phyloP scores from a whole-genome alignment of 2,888 invertebrate species.

The Leucozona laternaria region DNA sequence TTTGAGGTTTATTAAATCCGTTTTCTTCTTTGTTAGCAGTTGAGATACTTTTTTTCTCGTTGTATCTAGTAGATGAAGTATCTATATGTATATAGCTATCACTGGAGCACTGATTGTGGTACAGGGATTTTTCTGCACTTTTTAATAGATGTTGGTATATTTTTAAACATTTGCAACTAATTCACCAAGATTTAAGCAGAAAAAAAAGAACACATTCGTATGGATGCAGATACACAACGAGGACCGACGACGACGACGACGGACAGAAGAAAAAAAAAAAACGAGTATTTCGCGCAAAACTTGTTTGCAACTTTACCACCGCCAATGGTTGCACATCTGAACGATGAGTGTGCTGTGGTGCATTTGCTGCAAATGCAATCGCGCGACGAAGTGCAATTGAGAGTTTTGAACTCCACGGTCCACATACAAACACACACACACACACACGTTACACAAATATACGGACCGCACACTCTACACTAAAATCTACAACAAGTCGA shows the following conservation, averaged over 20 bases:
- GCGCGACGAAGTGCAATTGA: conserved; percentile 69
- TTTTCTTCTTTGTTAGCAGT: conserved; percentile 49
- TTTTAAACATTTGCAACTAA: conserved; percentile 29
- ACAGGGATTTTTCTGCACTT: conserved; percentile 59
- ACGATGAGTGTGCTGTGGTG: conserved; percentile 37
- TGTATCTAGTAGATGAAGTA: conserved; percentile 12
- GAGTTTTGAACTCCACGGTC: conserved; percentile 70
- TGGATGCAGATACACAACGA: conserved; percentile 13
- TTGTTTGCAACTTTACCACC: conserved; percentile 59
- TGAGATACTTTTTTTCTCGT: conserved; percentile 43
- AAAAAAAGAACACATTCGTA: conserved; percentile 22
- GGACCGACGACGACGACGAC: conserved; percentile 7
- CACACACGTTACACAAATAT: background rate
- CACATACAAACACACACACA: conserved; percentile 36
- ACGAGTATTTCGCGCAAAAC: conserved; percentile 72
- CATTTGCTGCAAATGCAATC: conserved; percentile 51
- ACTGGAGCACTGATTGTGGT: conserved; percentile 59
- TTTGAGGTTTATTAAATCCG: conserved; percentile 61
- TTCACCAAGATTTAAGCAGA: conserved; percentile 36
- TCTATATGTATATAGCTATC: conserved; percentile 41
- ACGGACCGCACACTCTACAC: background rate
- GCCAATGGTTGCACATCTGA: conserved; percentile 45
- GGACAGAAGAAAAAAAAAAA: conserved; percentile 15
- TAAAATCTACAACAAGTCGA: background rate
- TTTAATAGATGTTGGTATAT: conserved; percentile 22